Conservation (phyloP, 2,888 invertebrate genomes). For the Lepidocyrtinus sp. region DNA sequence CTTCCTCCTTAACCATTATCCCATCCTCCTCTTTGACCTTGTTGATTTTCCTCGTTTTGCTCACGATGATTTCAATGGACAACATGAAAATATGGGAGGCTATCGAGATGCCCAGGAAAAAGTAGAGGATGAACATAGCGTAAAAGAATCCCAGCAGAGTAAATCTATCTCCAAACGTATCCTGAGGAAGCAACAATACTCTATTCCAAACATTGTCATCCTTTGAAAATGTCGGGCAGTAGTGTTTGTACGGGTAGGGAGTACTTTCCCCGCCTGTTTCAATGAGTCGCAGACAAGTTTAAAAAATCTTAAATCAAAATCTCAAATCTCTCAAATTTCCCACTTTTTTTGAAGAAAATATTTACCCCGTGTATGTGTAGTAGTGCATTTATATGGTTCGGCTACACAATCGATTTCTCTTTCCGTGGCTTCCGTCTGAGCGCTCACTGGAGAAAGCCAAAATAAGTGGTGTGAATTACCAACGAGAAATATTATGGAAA, state of each 20-base stretch:
- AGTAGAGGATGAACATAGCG: slow-evolving; percentile 74
- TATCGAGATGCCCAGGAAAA: slow-evolving; percentile 76
- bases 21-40: slow-evolving; percentile 43
- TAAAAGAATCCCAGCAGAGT: slow-evolving; percentile 72
- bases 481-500: no score
- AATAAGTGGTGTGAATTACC: no score
- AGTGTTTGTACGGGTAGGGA: not conserved
- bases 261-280: no score
- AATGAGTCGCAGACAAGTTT: no score
- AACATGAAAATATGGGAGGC: slow-evolving; percentile 77
- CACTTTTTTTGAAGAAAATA: no score
- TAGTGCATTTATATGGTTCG: no score
- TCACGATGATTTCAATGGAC: slow-evolving; percentile 76
- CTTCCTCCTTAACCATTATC: slow-evolving; percentile 73
- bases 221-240: slow-evolving; percentile 73
- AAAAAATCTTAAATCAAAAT: no score
- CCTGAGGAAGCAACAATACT: slow-evolving; percentile 62
- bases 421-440: no score
- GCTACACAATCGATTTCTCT: no score
- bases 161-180: not conserved
- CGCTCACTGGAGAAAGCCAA: no score
- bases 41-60: slow-evolving; percentile 72
- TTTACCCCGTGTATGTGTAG: no score
- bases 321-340: no score
- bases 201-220: slow-evolving; percentile 74